These are phyloP conservation scores for Baccha elongata DNA, from an alignment of 2,888 invertebrate genomes.

Conservation along the genomic window DNA sequence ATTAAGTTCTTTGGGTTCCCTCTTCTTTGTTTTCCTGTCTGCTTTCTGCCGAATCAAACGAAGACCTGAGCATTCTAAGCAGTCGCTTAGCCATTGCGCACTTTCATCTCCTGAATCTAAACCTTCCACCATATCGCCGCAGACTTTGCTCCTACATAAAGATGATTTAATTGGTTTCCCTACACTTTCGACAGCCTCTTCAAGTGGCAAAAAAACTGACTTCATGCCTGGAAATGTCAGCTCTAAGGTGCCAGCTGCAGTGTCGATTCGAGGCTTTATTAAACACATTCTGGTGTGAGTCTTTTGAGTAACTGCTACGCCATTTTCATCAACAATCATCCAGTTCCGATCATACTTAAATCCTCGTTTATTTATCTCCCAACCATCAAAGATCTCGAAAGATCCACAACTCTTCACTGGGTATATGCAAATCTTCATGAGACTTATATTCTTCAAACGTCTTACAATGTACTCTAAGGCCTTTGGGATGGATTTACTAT, in stretches of 20 bases:
- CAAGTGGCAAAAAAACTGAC: conserved; percentile 84
- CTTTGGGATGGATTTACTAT: conserved; percentile 76
- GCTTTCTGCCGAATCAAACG: conserved; percentile 86
- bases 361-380: conserved; percentile 90
- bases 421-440: conserved; percentile 87
- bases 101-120: conserved; percentile 93
- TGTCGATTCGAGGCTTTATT: conserved; percentile 88
- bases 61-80: conserved; percentile 87
- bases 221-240: conserved; percentile 86
- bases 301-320: conserved; percentile 94
- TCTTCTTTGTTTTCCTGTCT: conserved; percentile 77
- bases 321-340: conserved; percentile 94
- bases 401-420: conserved; percentile 96
- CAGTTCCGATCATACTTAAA: conserved; percentile 95
- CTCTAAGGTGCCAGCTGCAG: conserved; percentile 83
- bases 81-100: conserved; percentile 91
- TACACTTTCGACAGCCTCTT: conserved; percentile 76
- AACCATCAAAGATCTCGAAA: conserved; percentile 86
- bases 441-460: conserved; percentile 74
- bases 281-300: conserved; percentile 90
- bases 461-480: conserved; percentile 76
- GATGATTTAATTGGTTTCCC: conserved; percentile 75
- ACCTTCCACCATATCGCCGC: conserved; percentile 90
- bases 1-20: conserved; percentile 83
- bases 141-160: conserved; percentile 91